Conservation (phyloP, 1,140 invertebrate genomes). For the Diprion similis region DNA sequence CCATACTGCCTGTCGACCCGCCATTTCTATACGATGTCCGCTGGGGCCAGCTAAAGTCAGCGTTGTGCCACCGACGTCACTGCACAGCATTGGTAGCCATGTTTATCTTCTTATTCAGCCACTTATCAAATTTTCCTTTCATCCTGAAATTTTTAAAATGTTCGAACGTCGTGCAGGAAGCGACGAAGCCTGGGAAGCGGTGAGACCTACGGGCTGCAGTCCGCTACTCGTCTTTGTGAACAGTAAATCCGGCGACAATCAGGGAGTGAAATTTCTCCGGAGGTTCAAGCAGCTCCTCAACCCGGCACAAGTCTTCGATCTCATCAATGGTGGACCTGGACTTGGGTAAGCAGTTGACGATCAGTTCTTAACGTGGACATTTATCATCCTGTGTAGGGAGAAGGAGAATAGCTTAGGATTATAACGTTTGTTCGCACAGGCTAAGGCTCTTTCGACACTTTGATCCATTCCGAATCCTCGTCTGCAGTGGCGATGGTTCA, state of each 20-base stretch:
- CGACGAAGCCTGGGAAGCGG: constrained; percentile 91
- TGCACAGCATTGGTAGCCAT: constrained; percentile 83
- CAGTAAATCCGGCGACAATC: constrained; percentile 97
- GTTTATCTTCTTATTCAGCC: neutral
- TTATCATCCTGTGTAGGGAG: neutral
- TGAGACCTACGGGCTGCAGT: constrained; percentile 78
- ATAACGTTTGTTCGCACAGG: constrained; percentile 51
- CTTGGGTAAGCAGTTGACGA: constrained; percentile 70
- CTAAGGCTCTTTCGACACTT: constrained; percentile 88
- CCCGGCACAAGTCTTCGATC: constrained; percentile 97
- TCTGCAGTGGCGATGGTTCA: constrained; percentile 93
- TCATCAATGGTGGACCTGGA: constrained; percentile 88
- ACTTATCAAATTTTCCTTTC: constrained; percentile 21
- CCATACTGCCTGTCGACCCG: constrained; percentile 86
- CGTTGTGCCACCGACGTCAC: constrained; percentile 89
- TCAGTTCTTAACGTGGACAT: neutral
- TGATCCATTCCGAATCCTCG: constrained; percentile 88
- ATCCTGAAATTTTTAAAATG: neutral
- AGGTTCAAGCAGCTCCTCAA: constrained; percentile 96
- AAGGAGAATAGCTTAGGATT: neutral
- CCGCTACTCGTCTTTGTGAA: constrained; percentile 96
- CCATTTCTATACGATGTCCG: constrained; percentile 76
- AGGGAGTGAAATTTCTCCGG: constrained; percentile 94
- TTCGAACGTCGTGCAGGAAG: constrained; percentile 56
- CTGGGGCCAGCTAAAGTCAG: constrained; percentile 88